phyloP scores from a whole-genome alignment of 2,113 vertebrate genomes.

The Cyprinodon variegatus region DNA sequence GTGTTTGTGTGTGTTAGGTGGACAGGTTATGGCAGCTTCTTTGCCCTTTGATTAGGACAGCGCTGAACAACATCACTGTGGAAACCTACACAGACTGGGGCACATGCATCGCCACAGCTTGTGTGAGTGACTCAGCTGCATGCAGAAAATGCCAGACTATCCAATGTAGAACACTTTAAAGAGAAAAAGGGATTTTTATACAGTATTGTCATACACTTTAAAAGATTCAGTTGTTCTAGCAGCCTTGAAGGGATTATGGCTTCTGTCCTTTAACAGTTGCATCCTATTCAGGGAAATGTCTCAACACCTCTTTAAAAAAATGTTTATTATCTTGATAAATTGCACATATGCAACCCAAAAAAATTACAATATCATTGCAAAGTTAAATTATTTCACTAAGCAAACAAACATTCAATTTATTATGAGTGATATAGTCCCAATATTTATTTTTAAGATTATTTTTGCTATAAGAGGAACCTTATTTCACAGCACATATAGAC shows the following conservation, averaged over 20 bases:
- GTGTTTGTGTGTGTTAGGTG: conserved; percentile 78
- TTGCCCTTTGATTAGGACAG: conserved; percentile 90
- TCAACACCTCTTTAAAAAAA: not conserved
- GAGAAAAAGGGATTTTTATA: not conserved
- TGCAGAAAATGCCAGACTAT: not conserved
- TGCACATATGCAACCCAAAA: not conserved
- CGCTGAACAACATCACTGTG: conserved; percentile 92
- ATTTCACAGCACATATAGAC: not conserved
- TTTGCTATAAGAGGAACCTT: too few relatives aligned
- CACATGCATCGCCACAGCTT: conserved; percentile 94
- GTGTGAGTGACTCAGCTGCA: conserved; percentile 81
- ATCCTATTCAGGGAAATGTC: not conserved
- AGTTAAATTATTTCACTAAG: not conserved
- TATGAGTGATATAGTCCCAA: too few relatives aligned
- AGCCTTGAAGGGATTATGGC: not conserved
- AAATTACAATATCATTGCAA: not conserved
- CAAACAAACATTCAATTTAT: too few relatives aligned
- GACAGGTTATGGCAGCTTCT: conserved; percentile 90
- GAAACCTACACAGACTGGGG: conserved; percentile 96
- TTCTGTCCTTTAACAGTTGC: not conserved
- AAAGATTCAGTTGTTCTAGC: not conserved
- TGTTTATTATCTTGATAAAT: not conserved
- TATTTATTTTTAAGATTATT: not conserved
- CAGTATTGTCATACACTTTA: not conserved
- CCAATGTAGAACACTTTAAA: not conserved